A percentile compares a stretch with the other conserved stretches of the same genome.
These are phyloP conservation scores for Misgurnus mizolepis DNA, from an alignment of 2,113 vertebrate genomes.

Conservation along the genomic window DNA sequence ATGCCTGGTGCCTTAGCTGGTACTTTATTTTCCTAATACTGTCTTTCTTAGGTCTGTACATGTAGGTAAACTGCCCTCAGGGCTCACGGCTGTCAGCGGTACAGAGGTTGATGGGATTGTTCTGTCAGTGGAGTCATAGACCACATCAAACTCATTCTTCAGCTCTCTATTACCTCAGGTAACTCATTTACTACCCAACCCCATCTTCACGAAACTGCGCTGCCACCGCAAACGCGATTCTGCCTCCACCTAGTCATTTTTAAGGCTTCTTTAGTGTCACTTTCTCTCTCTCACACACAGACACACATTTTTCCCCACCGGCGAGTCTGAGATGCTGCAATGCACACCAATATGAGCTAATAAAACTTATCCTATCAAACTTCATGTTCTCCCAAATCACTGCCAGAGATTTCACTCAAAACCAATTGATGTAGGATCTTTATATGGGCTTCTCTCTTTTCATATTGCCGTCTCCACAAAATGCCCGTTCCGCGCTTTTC, in stretches of 20 bases:
- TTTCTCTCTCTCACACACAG: not conserved
- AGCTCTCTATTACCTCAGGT: constrained; percentile 57
- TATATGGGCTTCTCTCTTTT: not conserved
- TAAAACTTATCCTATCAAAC: constrained; percentile 53
- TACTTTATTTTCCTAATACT: constrained; percentile 30
- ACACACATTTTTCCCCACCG: constrained; percentile 20
- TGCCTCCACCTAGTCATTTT: constrained; percentile 29
- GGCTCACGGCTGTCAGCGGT: constrained; percentile 6
- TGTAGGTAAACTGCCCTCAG: constrained; percentile 23
- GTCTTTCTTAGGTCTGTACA: constrained; percentile 5
- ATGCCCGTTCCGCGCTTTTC: constrained; percentile 39
- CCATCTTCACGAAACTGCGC: constrained; percentile 26
- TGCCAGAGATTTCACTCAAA: constrained; percentile 32
- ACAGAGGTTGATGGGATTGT: constrained; percentile 24
- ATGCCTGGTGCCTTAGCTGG: not conserved
- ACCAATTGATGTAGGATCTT: constrained; percentile 34
- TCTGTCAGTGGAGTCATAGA: constrained; percentile 46
- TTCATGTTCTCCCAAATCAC: constrained; percentile 34
- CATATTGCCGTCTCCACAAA: constrained; percentile 35
- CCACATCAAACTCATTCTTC: constrained; percentile 61
- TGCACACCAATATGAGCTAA: constrained; percentile 34
- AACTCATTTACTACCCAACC: constrained; percentile 52
- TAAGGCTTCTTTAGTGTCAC: constrained; percentile 37
- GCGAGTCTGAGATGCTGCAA: not conserved
- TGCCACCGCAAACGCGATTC: constrained; percentile 30